phyloP scores from a whole-genome alignment of 2,888 invertebrate species.

The Notodonta ziczac region DNA sequence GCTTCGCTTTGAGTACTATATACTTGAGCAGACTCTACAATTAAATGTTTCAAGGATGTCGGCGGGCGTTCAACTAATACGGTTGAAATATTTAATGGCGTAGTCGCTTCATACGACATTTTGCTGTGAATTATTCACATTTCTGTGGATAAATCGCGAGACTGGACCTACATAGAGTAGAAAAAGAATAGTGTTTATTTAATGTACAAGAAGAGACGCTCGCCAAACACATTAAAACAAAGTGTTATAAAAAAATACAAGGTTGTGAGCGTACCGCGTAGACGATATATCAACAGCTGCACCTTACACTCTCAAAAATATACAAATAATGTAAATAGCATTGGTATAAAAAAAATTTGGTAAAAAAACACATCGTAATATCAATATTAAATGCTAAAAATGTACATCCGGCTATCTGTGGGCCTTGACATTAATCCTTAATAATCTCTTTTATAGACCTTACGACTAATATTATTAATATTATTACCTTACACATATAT shows the following conservation, averaged over 20 bases:
- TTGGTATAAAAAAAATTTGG: slow-evolving; percentile 83
- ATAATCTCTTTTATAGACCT: slow-evolving; percentile 68
- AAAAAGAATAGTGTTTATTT: no score
- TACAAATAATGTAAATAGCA: slow-evolving; percentile 71
- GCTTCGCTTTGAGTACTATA: slow-evolving; percentile 39
- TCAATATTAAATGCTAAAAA: slow-evolving; percentile 63
- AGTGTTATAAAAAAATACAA: neutral
- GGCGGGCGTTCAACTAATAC: neutral
- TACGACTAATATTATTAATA: slow-evolving; percentile 29
- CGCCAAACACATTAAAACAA: neutral
- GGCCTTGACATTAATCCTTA: slow-evolving; percentile 54
- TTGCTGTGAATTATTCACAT: no score
- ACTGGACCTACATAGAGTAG: no score
- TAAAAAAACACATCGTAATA: slow-evolving; percentile 59
- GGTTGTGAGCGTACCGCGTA: slow-evolving; percentile 20
- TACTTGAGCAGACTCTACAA: slow-evolving; percentile 26
- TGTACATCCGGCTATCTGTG: slow-evolving; percentile 73
- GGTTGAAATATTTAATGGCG: no score
- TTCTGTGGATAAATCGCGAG: no score
- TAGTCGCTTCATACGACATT: no score
- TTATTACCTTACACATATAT: slow-evolving; percentile 36
- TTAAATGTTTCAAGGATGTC: neutral
- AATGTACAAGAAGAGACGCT: neutral
- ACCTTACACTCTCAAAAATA: slow-evolving; percentile 49
- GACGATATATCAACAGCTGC: slow-evolving; percentile 39